A percentile compares a stretch with the other conserved stretches of the same genome.
Conservation (phyloP, 2,888 invertebrate species). For the Cryptocephalus primarius region DNA sequence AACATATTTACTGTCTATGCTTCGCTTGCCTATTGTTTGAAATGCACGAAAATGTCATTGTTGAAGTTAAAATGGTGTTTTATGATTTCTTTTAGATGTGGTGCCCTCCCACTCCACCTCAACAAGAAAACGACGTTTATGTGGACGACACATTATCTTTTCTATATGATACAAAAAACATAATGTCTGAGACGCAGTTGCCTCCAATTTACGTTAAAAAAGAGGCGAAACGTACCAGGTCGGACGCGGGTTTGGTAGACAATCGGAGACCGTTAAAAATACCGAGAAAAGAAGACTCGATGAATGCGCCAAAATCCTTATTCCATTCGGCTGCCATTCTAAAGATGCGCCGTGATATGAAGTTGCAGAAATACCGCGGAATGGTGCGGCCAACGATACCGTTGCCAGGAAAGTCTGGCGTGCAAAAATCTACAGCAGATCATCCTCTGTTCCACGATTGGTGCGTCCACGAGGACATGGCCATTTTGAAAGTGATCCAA, state of each 20-base stretch:
- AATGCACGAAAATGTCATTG: background rate
- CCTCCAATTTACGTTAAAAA: slow-evolving; percentile 73
- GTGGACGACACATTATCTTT: slow-evolving; percentile 76
- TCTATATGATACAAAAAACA: slow-evolving; percentile 63
- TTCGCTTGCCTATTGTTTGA: too few relatives aligned
- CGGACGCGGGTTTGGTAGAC: slow-evolving; percentile 47
- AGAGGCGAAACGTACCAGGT: slow-evolving; percentile 59
- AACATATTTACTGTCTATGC: too few relatives aligned
- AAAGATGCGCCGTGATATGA: slow-evolving; percentile 67
- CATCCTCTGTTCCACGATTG: slow-evolving; percentile 71
- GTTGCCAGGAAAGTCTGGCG: slow-evolving; percentile 37
- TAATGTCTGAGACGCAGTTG: slow-evolving; percentile 67
- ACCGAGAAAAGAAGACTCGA: slow-evolving; percentile 54
- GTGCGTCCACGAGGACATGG: slow-evolving; percentile 85
- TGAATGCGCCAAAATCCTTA: slow-evolving; percentile 63
- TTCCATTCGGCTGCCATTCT: slow-evolving; percentile 69
- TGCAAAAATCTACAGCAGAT: slow-evolving; percentile 34
- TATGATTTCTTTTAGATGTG: slow-evolving; percentile 59
- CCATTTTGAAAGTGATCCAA: slow-evolving; percentile 70
- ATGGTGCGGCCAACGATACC: slow-evolving; percentile 31
- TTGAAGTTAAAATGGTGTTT: background rate
- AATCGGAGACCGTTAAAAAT: slow-evolving; percentile 50
- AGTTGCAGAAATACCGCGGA: slow-evolving; percentile 58
- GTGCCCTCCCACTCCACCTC: slow-evolving; percentile 94
- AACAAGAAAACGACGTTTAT: slow-evolving; percentile 85